phyloP scores from a whole-genome alignment of 2,113 vertebrate species.

The Paraplagusia blochii region DNA sequence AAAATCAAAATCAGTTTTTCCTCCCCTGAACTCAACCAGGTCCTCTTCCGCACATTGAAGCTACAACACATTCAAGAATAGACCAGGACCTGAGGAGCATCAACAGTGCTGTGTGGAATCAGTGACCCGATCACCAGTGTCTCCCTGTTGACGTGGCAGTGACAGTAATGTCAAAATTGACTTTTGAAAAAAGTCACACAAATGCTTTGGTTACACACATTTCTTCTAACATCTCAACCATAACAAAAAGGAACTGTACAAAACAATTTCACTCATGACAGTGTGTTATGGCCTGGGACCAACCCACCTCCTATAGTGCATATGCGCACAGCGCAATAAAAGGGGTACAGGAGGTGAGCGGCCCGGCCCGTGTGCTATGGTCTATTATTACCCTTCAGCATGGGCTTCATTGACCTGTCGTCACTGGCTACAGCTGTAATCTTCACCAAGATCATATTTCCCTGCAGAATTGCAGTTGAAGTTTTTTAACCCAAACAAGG shows the following conservation, averaged over 20 bases:
- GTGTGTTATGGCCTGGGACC: conserved; percentile 53
- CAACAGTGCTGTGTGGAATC: conserved; percentile 48
- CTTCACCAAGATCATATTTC: conserved; percentile 54
- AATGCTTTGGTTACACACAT: conserved; percentile 70
- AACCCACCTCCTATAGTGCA: conserved; percentile 76
- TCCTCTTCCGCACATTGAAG: conserved; percentile 67
- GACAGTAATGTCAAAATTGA: conserved; percentile 35
- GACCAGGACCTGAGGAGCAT: conserved; percentile 22
- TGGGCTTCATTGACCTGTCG: conserved; percentile 60
- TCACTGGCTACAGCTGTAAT: conserved; percentile 54
- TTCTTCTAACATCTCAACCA: conserved; percentile 50
- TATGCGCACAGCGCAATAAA: conserved; percentile 78
- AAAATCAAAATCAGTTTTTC: conserved; percentile 16
- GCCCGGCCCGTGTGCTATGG: conserved; percentile 62
- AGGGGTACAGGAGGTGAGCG: conserved; percentile 67
- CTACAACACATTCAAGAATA: conserved; percentile 24
- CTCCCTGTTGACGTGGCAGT: conserved; percentile 47
- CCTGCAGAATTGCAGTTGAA: conserved; percentile 70
- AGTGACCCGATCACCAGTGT: conserved; percentile 27
- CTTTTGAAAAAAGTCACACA: conserved; percentile 39
- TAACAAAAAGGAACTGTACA: conserved; percentile 59
- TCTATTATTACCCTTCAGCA: conserved; percentile 60
- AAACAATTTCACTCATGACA: conserved; percentile 62
- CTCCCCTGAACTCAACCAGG: conserved; percentile 1
- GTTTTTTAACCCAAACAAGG: conserved; percentile 58